These are phyloP conservation scores for Ctena decussata DNA, from an alignment of 2,888 invertebrate species.

Conservation along the genomic window DNA sequence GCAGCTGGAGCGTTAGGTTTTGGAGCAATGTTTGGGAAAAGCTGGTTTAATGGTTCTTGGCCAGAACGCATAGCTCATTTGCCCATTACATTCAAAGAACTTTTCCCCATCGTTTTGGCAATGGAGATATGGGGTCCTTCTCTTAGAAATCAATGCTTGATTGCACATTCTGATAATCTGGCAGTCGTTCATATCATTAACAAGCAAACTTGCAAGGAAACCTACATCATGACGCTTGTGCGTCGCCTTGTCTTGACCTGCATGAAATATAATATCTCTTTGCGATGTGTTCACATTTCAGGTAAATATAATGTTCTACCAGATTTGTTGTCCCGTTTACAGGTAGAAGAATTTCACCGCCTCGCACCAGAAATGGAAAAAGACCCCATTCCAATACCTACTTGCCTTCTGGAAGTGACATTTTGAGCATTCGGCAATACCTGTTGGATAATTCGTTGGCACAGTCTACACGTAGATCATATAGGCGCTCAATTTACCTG, in stretches of 20 bases:
- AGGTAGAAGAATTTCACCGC: slow-evolving; percentile 20
- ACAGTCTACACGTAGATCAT: too few species aligned
- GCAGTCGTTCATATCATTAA: slow-evolving; percentile 59
- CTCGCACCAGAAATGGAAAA: too few species aligned
- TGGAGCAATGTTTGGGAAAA: background rate
- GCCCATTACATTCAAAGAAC: background rate
- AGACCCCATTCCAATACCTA: too few species aligned
- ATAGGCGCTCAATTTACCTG: too few species aligned
- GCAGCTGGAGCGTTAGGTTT: background rate
- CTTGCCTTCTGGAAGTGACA: too few species aligned
- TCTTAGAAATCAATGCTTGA: slow-evolving; percentile 32
- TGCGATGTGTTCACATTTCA: slow-evolving; percentile 33
- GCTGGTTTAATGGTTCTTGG: slow-evolving; percentile 5
- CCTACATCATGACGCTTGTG: slow-evolving; percentile 39
- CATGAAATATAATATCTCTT: slow-evolving; percentile 45
- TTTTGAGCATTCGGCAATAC: background rate
- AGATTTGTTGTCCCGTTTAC: too few species aligned
- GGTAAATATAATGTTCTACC: slow-evolving; percentile 48
- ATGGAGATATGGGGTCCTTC: background rate
- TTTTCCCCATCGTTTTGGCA: background rate
- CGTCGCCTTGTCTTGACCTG: slow-evolving; percentile 39
- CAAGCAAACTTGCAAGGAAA: slow-evolving; percentile 42
- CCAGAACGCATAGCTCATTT: background rate
- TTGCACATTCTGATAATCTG: slow-evolving; percentile 54
- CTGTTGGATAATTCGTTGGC: background rate